These are phyloP conservation scores for Ophraella communa DNA, from an alignment of 2,888 invertebrate genomes.

Conservation along the genomic window DNA sequence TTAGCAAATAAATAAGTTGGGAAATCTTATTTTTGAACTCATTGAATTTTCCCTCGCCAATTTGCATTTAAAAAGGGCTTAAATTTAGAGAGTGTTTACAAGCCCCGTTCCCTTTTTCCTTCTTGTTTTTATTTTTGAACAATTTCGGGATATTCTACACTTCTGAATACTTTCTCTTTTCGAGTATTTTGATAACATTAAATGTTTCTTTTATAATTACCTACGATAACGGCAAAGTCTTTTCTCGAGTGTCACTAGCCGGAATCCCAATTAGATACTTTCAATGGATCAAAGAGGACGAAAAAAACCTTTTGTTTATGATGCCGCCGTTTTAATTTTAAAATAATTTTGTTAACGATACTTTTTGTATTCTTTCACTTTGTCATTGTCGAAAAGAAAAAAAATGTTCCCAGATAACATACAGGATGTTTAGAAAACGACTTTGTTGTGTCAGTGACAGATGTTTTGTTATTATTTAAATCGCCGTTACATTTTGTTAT, in stretches of 20 bases:
- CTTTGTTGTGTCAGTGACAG: no score
- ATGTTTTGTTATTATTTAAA: no score
- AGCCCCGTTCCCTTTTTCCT: constrained; percentile 1
- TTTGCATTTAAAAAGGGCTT: constrained; percentile 28
- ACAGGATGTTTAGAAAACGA: no score
- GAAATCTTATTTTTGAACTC: constrained; percentile 17
- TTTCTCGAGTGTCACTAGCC: neutral
- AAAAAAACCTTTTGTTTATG: no score
- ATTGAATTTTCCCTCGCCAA: constrained; percentile 26
- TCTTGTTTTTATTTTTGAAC: neutral
- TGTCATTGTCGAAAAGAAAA: no score
- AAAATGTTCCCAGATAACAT: no score
- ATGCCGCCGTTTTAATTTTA: neutral
- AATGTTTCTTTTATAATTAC: constrained; percentile 12
- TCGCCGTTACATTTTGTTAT: no score
- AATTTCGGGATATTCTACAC: constrained; percentile 9
- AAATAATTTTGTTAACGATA: neutral
- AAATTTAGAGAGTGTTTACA: constrained; percentile 27
- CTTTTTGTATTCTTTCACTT: no score
- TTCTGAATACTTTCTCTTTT: constrained; percentile 16
- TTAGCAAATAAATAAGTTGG: constrained; percentile 19
- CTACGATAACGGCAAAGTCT: constrained; percentile 10
- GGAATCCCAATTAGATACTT: constrained; percentile 4
- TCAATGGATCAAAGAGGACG: no score
- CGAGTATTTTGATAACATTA: constrained; percentile 18